Base-by-base conservation (phyloP, 2,797 vertebrate species). In the Malacoctenus gilli region DNA sequence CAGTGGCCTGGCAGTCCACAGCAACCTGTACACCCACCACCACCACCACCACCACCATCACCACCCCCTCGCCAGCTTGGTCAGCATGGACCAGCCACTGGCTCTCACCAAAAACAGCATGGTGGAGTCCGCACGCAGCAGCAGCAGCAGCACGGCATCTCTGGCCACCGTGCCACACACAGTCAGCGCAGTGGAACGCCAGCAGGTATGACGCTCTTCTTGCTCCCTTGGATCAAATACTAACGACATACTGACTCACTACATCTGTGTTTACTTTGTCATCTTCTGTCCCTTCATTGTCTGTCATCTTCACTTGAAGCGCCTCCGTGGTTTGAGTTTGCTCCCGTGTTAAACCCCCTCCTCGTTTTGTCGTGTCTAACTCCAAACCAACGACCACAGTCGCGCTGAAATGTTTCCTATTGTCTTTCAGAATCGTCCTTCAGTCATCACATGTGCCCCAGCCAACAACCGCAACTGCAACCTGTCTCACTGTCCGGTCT, bases 381-480 rank as follows among this genome's bases (percentile, higher is more conserved):
- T 22, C 39, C 2, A 23, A 18, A 14, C 3, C 2, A 9, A 15
- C 5, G 36, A 18, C 22, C n/a, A 11, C 43, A 34, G n/a, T n/a
- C n/a, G 25, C 19, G 41, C n/a, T n/a, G 8, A 9, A 54, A 22
- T 12, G 22, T 25, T 37, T 36, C n/a, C 51, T 2, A 20, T 23
- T 67, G 18, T 72, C 38, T 82, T 62, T 48, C 76, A 98, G 96
- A 98, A 98, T 90, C 96, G 96, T 54, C 96, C 96, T 3, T 98
- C 96, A 0, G 96, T 98, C 72, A 98, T 98, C 89, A 98, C 96
- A 5, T 98, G 96, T 0, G 96, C 95, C 8, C 95, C 95, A 0
- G 94, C 96, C n/a, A 96, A 89, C 77, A 94, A 93, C 89, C 94
- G 95, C 8, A 98, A 97, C 92, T 98, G 96, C 81, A 96, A 96